Evolutionary conservation across 2,888 invertebrate genomes (phyloP).

Genomic region (Hemicrepidius hirtus): DNA sequence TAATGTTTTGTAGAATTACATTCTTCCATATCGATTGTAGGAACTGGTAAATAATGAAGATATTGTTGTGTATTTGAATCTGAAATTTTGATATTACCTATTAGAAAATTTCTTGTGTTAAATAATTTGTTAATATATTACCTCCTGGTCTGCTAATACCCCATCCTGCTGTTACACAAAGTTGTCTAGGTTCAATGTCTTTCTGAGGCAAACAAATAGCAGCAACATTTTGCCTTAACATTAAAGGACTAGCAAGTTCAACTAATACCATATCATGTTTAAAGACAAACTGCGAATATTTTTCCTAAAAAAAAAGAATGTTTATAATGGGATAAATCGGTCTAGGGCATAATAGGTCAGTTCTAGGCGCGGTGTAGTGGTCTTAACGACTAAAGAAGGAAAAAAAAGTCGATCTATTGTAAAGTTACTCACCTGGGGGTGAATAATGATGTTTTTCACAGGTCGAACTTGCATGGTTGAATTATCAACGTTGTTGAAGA

Average conservation of each 20-base stretch:
- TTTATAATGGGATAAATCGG: neutral
- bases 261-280: slow-evolving; percentile 77
- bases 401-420: no score
- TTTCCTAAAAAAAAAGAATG: slow-evolving; percentile 67
- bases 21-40: slow-evolving; percentile 73
- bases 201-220: slow-evolving; percentile 76
- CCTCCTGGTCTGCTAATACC: slow-evolving; percentile 73
- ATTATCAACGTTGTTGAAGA: slow-evolving; percentile 66
- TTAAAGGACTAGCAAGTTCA: slow-evolving; percentile 73
- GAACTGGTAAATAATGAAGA: slow-evolving; percentile 74
- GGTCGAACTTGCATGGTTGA: slow-evolving; percentile 65
- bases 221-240: slow-evolving; percentile 74
- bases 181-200: slow-evolving; percentile 72
- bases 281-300: slow-evolving; percentile 76
- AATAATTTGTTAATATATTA: slow-evolving; percentile 55
- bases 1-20: slow-evolving; percentile 80
- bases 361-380: no score
- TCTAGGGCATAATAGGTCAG: no score
- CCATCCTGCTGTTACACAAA: slow-evolving; percentile 78
- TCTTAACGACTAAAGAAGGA: no score
- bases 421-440: slow-evolving; percentile 74
- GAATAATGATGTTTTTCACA: slow-evolving; percentile 73
- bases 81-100: slow-evolving; percentile 59
- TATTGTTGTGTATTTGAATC: slow-evolving; percentile 73
- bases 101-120: neutral